These are phyloP conservation scores for Syritta pipiens DNA, from an alignment of 2,888 invertebrate genomes.

Conservation along the genomic window DNA sequence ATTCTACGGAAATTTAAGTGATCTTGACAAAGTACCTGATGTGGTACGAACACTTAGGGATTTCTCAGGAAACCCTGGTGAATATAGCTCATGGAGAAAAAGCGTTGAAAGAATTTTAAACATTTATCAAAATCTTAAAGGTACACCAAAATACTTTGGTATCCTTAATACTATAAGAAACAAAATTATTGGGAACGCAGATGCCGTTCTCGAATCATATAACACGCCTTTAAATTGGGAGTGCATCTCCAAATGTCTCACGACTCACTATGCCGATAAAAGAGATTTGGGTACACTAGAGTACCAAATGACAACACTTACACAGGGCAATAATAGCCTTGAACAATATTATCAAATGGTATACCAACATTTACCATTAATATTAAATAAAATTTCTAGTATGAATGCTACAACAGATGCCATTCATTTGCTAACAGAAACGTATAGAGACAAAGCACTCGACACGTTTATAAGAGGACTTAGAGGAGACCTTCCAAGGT, in stretches of 20 bases:
- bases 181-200: neutral
- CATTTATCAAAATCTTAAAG: constrained; percentile 16
- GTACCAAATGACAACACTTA: too few species aligned
- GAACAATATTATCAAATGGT: too few species aligned
- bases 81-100: too few species aligned
- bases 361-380: constrained; percentile 50
- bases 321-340: too few species aligned
- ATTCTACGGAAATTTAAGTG: too few species aligned
- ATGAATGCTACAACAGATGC: constrained; percentile 50
- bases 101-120: constrained; percentile 24
- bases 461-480: constrained; percentile 65
- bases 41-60: too few species aligned
- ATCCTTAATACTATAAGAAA: neutral
- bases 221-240: neutral
- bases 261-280: constrained; percentile 53
- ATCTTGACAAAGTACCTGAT: too few species aligned
- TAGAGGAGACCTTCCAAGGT: constrained; percentile 60
- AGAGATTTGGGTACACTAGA: constrained; percentile 47
- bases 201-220: too few species aligned
- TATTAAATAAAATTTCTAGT: constrained; percentile 52
- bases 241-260: constrained; percentile 22
- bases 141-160: neutral
- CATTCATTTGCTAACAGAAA: constrained; percentile 19
- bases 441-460: constrained; percentile 64
- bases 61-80: too few species aligned